Base-by-base conservation (phyloP, 2,888 invertebrate species). In the Eurytoma adleriae region DNA sequence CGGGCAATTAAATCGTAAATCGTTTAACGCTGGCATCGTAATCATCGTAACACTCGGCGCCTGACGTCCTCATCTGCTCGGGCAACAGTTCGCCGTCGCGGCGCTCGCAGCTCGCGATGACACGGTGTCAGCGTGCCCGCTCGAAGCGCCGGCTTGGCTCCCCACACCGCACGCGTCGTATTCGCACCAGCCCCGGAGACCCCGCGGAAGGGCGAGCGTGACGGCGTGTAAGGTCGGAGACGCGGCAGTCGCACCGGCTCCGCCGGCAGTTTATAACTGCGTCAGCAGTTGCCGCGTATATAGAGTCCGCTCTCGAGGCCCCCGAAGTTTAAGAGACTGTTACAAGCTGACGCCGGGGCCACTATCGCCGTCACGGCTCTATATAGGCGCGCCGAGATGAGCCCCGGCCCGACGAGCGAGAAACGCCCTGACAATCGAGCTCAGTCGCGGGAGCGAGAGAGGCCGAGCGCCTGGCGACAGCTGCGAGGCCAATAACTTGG, bases 291-390 rank as follows among this genome's bases (percentile, higher is more conserved):
- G 89, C 84, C 86, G 87, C 88, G 85, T 86, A 86, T 84, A 86
- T 85, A 86, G 83, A 84, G 80, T 82, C 81, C 62, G 54, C 24
- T 27, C 24, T 27, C 73, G 56, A 40, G 61, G 66, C n/a, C 71
- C 27, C 81, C 83, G 81, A 85, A 89, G 89, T 90, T 90, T 90
- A 90, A 90, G 90, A 90, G 90, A 90, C 89, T 88, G 90, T 87
- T 89, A 88, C 90, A 90, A 90, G 90, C 90, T 90, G 90, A 90
- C 90, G 90, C 90, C 88, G 85, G 84, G 30, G 16, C n/a, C 85
- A 84, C 83, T 83, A 80, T 83, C 80, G 85, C 83, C 82, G 77
- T 87, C 87, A 86, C 86, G 87, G 85, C 86, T 83, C 82, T 40
- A 40, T 40, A 40, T 40, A 40, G 40, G 40, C 40, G 40, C 80